These are phyloP conservation scores for Urosaurus nigricauda DNA, from an alignment of 2,797 vertebrate species.

Conservation along the genomic window DNA sequence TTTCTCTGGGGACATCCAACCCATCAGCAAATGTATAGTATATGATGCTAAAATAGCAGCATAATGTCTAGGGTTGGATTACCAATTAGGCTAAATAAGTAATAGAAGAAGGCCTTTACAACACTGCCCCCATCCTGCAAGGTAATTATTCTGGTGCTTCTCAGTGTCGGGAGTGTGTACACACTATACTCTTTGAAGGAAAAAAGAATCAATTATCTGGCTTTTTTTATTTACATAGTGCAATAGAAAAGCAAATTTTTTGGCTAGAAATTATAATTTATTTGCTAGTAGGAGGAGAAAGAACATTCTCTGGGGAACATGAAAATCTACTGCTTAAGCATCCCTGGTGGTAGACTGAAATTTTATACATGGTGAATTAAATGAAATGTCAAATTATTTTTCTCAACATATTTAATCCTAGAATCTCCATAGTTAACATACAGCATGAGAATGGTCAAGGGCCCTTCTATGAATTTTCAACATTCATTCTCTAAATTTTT, in stretches of 20 bases:
- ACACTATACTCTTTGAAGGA: background rate
- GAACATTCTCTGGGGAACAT: background rate
- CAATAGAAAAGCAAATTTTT: background rate
- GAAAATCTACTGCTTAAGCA: background rate
- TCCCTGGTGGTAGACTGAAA: background rate
- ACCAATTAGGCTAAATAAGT: slow-evolving; percentile 1
- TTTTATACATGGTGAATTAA: background rate
- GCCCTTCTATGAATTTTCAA: background rate
- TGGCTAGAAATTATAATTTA: background rate
- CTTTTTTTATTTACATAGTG: background rate
- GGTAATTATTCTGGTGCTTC: slow-evolving; percentile 9
- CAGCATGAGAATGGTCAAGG: background rate
- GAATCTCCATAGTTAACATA: background rate
- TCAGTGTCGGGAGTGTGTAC: background rate
- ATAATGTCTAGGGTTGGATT: slow-evolving; percentile 4
- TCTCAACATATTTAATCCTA: background rate
- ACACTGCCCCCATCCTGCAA: background rate
- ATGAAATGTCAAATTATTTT: background rate
- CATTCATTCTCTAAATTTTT: background rate
- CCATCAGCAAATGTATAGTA: background rate
- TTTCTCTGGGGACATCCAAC: slow-evolving; percentile 37
- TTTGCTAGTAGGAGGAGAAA: background rate
- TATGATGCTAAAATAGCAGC: background rate
- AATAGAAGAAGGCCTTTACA: background rate
- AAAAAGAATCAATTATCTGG: background rate